A percentile compares a stretch with the other conserved stretches of the same genome.
Evolutionary conservation across 92 coral and sea anemone genomes (phyloP).

Genomic region (Hydrozoanthus gracilis): DNA sequence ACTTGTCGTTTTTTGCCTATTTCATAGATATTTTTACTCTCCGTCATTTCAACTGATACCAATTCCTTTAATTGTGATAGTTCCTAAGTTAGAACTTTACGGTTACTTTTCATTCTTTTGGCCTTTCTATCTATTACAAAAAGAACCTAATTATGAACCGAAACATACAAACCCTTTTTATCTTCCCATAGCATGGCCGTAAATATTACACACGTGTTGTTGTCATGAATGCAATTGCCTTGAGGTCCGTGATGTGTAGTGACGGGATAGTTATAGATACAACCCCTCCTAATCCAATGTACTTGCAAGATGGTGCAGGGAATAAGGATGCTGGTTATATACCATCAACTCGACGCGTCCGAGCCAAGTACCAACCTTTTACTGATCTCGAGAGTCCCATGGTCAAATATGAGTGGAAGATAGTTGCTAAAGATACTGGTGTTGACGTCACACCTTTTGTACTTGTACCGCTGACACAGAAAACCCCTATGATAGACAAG

Average conservation of each 20-base stretch:
- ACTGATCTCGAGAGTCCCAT: constrained; percentile 77
- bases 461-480: constrained; percentile 65
- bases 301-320: constrained; percentile 66
- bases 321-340: constrained; percentile 56
- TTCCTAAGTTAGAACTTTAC: too few relatives aligned
- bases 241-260: constrained; percentile 77
- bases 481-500: constrained; percentile 70
- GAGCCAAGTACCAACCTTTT: constrained; percentile 70
- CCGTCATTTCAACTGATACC: too few relatives aligned
- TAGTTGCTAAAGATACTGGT: constrained; percentile 49
- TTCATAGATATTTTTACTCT: too few relatives aligned
- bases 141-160: too few relatives aligned
- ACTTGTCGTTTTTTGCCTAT: too few relatives aligned
- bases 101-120: too few relatives aligned
- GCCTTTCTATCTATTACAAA: too few relatives aligned
- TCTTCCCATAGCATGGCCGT: constrained; percentile 41
- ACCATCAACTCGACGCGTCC: constrained; percentile 66
- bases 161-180: too few relatives aligned
- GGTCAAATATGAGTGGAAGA: constrained; percentile 72
- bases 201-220: constrained; percentile 75
- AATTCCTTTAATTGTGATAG: too few relatives aligned
- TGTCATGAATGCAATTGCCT: constrained; percentile 57
- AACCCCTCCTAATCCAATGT: constrained; percentile 73
- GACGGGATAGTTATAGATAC: constrained; percentile 84
- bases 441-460: constrained; percentile 61